phyloP scores from a whole-genome alignment of 2,113 vertebrate species.

The Mellivora capensis region DNA sequence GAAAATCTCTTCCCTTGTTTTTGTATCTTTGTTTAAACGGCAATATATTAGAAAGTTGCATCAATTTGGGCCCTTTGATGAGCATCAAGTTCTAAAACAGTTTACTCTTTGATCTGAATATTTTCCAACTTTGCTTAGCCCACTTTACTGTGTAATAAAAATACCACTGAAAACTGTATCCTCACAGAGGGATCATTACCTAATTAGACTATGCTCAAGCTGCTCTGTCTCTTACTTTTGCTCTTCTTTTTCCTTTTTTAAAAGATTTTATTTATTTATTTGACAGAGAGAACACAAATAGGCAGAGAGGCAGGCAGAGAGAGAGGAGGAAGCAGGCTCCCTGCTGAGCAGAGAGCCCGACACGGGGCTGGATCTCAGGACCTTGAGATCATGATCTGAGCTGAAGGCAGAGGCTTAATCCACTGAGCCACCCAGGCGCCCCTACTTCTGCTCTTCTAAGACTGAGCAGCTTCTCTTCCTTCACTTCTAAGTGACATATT shows the following conservation, averaged over 20 bases:
- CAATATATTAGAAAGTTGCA: neutral
- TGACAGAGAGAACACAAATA: too few species aligned
- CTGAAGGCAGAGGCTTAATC: too few species aligned
- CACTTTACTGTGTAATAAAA: neutral
- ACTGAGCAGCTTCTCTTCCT: rapidly evolving
- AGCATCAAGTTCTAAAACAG: neutral
- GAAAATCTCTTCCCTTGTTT: neutral
- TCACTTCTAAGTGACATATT: neutral
- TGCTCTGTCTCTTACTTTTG: neutral
- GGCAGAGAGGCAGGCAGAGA: too few species aligned
- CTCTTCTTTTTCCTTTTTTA: neutral
- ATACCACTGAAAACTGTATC: neutral
- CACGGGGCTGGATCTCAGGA: too few species aligned
- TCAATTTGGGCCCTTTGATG: neutral
- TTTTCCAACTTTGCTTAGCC: neutral
- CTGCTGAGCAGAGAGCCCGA: too few species aligned
- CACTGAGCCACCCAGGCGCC: too few species aligned
- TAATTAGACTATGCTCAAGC: neutral
- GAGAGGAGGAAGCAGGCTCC: too few species aligned
- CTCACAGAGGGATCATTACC: rapidly evolving
- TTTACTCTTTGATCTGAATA: neutral
- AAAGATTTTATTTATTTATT: too few species aligned
- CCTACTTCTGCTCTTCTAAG: neutral
- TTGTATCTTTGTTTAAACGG: neutral
- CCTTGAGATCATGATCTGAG: too few species aligned